phyloP scores from a whole-genome alignment of 1,140 invertebrate genomes.

The Caenorhabditis latens region DNA sequence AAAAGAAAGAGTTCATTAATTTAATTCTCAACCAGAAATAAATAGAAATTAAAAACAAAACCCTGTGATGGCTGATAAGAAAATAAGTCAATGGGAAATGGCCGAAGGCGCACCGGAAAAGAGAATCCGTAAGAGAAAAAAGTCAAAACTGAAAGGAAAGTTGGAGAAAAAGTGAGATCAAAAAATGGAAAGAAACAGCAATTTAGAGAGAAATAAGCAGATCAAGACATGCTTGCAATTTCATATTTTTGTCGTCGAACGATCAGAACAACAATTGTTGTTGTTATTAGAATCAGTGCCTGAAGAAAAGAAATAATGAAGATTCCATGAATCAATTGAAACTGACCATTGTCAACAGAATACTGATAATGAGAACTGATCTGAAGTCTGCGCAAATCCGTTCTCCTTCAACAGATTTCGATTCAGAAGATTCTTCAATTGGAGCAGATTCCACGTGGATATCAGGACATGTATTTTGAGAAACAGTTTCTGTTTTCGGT shows the following conservation, averaged over 20 bases:
- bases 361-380: constrained; percentile 30
- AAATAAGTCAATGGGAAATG: constrained; percentile 49
- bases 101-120: constrained; percentile 42
- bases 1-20: not conserved
- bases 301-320: not conserved
- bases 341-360: constrained; percentile 23
- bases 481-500: not conserved
- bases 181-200: not conserved
- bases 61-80: constrained; percentile 49
- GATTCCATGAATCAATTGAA: not conserved
- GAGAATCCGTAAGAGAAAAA: constrained; percentile 24
- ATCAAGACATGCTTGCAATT: constrained; percentile 37
- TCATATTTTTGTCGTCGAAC: constrained; percentile 42
- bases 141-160: not conserved
- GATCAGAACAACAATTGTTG: constrained; percentile 8
- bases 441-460: constrained; percentile 31
- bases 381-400: constrained; percentile 29
- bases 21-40: constrained; percentile 7
- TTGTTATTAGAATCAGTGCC: constrained; percentile 18
- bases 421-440: constrained; percentile 21
- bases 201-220: not conserved
- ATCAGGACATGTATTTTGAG: constrained; percentile 28
- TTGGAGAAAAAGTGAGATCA: not conserved
- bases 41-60: constrained; percentile 17
- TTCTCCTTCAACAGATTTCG: constrained; percentile 15